A percentile compares a stretch with the other conserved stretches of the same genome.
Evolutionary conservation across 2,888 invertebrate genomes (phyloP).

Genomic region (Andrena chrysosceles): DNA sequence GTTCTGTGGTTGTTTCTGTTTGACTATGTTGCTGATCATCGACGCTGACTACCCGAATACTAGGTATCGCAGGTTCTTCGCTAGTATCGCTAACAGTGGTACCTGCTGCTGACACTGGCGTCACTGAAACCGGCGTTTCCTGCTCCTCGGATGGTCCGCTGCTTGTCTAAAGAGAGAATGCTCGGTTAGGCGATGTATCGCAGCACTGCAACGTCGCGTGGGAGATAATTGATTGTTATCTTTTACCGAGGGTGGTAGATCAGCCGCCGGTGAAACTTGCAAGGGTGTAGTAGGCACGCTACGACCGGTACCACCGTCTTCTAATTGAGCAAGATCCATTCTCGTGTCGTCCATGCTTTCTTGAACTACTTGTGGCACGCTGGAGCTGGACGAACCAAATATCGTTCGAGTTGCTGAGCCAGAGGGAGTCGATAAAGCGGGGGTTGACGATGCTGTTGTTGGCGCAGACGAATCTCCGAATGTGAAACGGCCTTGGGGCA

Average conservation of each 20-base stretch:
- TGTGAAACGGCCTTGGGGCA: constrained; percentile 88
- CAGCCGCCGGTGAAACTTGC: constrained; percentile 87
- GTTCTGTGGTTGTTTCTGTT: constrained; percentile 77
- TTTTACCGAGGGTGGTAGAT: constrained; percentile 79
- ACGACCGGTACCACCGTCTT: constrained; percentile 88
- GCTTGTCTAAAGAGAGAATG: constrained; percentile 73
- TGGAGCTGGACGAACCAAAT: constrained; percentile 78
- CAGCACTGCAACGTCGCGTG: not conserved
- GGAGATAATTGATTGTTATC: not conserved
- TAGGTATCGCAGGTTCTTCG: constrained; percentile 77
- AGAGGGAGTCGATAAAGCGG: constrained; percentile 72
- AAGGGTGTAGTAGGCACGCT: constrained; percentile 90
- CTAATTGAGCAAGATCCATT: constrained; percentile 89
- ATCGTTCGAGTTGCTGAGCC: constrained; percentile 71
- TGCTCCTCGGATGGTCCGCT: constrained; percentile 79
- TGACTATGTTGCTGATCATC: constrained; percentile 78
- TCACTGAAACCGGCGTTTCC: constrained; percentile 76
- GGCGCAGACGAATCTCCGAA: constrained; percentile 87
- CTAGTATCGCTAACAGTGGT: constrained; percentile 73
- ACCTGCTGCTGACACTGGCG: constrained; percentile 74
- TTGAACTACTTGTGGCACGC: constrained; percentile 86
- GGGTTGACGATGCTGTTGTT: constrained; percentile 78
- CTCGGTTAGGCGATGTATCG: not conserved
- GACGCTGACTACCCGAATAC: constrained; percentile 71
- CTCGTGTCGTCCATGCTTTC: constrained; percentile 91